Evolutionary conservation across 2,888 invertebrate species (phyloP).

Genomic region (Mesopsocus fuscifrons): DNA sequence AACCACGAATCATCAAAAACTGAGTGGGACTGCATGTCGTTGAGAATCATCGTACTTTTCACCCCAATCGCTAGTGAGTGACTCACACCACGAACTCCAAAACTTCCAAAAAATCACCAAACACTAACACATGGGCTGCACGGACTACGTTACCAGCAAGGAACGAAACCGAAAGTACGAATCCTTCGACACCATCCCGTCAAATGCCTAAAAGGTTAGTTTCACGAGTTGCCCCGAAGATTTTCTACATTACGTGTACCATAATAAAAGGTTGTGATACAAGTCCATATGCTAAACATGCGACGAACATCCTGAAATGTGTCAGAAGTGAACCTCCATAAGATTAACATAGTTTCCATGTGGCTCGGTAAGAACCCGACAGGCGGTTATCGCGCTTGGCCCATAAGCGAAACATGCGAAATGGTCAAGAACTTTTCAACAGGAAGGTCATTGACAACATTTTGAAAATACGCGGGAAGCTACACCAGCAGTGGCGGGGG

Average conservation of each 20-base stretch:
- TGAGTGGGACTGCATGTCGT: neutral
- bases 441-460: conserved; percentile 68
- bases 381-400: too few relatives aligned
- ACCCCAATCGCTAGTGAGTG: too few relatives aligned
- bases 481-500: neutral
- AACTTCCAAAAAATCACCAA: too few relatives aligned
- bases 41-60: neutral
- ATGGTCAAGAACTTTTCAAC: conserved; percentile 39
- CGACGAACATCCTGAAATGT: too few relatives aligned
- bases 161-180: neutral
- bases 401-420: conserved; percentile 1
- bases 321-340: too few relatives aligned
- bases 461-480: conserved; percentile 1
- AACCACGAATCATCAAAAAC: neutral
- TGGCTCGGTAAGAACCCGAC: too few relatives aligned
- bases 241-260: neutral
- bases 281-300: too few relatives aligned
- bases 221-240: neutral
- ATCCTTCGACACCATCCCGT: neutral
- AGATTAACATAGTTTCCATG: too few relatives aligned
- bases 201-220: neutral
- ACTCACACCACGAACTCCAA: too few relatives aligned
- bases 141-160: too few relatives aligned
- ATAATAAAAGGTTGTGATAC: too few relatives aligned
- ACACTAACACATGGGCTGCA: too few relatives aligned